Evolutionary conservation across 2,888 invertebrate genomes (phyloP), one percentile per base, ranked within the genome.

Genomic region (Heliconius cydno): DNA sequence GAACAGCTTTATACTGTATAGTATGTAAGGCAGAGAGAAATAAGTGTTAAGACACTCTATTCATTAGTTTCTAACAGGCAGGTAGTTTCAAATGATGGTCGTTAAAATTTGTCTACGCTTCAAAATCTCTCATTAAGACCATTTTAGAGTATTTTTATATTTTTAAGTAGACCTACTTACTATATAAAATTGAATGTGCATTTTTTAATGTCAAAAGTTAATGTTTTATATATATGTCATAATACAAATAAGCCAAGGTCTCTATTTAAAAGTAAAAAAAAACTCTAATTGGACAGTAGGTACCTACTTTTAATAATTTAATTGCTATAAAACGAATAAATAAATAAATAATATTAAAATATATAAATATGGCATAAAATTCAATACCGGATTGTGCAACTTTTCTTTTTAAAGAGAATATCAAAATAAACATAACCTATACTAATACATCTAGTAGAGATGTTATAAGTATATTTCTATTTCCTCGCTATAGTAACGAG

Each of bases 241-340:
- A 60, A 60, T 60, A 60, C n/a, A 60, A n/a, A n/a, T 60, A 60
- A 60, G 60, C n/a, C 60, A 60, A 60, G 60, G 60, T n/a, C 22
- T 57, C 9, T 60, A 60, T n/a, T 60, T 52, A n/a, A n/a, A n/a
- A 13, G 12, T 52, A n/a, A 1, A 52, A 52, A 22, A 57, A 60
- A 60, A n/a, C 1, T n/a, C 52, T 52, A 60, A 60, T 60, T 60
- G n/a, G 10, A 60, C n/a, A n/a, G n/a, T 60, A 22, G 22, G 22
- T 22, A n/a, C 41, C 41, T 10, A 41, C 1, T 60, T n/a, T n/a
- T 60, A 60, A 22, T 12, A n/a, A 60, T 60, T 60, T n/a, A 60
- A 60, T n/a, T 60, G 60, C 60, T n/a, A n/a, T 60, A 60, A n/a
- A 60, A n/a, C 9, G 22, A n/a, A 60, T 60, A 60, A 60, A 60